Evolutionary conservation across 2,888 invertebrate genomes (phyloP), one percentile per base, ranked within the genome.

Genomic region (Eumacrocentrus americanus): DNA sequence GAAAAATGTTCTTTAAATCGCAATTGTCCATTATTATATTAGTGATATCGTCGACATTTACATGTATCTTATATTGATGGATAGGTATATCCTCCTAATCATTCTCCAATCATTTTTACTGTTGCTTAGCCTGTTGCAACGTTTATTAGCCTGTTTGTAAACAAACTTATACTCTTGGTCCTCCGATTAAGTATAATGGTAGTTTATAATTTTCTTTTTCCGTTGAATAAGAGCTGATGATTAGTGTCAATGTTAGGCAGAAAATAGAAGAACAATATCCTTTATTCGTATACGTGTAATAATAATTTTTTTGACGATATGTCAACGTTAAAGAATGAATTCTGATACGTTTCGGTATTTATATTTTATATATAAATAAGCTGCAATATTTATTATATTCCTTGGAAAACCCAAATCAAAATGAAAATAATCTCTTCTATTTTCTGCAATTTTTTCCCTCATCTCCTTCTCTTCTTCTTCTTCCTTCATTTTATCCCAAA

Each of bases 161-260:
- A 14, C 38, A 38, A 38, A 38, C n/a, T 3, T 3, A 11, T 38
- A 38, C 38, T 38, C 3, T 57, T 57, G 57, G 57, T 57, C 57
- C 57, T 40, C 50, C 34, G 34, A 57, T 57, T 57, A 42, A 40
- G 12, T 56, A 47, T 23, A 18, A n/a, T n/a, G n/a, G n/a, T n/a
- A n/a, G n/a, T n/a, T n/a, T n/a, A n/a, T n/a, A n/a, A n/a, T n/a
- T n/a, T n/a, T n/a, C n/a, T n/a, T n/a, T n/a, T n/a, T n/a, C n/a
- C n/a, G n/a, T n/a, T n/a, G n/a, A n/a, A n/a, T n/a, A n/a, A 42
- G 53, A 18, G 29, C 29, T 29, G 18, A 18, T 2, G 11, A n/a
- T n/a, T 7, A 9, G 11, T 51, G 9, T 37, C n/a, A 22, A 18
- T 22, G 23, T 22, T 37, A 3, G 12, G n/a, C 38, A 14, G 12